Evolutionary conservation across 64 coral and sea anemone genomes (phyloP).

Genomic region (Montipora efflorescens): DNA sequence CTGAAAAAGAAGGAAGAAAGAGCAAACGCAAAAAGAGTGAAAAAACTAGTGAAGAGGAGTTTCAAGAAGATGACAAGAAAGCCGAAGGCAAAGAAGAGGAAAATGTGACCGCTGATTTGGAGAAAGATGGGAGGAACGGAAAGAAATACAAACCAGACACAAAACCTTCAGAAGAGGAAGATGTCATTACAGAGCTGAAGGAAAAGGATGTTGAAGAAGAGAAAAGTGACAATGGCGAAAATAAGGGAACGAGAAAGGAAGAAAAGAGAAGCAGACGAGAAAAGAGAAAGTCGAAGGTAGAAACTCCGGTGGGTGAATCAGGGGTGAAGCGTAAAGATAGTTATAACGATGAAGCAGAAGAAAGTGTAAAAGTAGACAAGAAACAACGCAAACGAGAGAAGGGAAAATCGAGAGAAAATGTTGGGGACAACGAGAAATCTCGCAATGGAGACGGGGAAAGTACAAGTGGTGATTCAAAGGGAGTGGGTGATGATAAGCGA

Average conservation of each 20-base stretch:
- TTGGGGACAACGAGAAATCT: too few relatives aligned
- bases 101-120: background rate
- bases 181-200: background rate
- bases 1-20: background rate
- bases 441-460: too few relatives aligned
- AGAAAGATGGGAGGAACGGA: background rate
- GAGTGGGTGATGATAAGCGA: too few relatives aligned
- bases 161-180: background rate
- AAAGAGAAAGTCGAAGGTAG: background rate
- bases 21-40: slow-evolving; percentile 20
- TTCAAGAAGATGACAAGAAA: background rate
- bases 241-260: background rate
- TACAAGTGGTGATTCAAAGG: too few relatives aligned
- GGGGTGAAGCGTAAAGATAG: too few relatives aligned
- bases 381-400: too few relatives aligned
- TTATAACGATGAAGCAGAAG: too few relatives aligned
- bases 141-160: slow-evolving; percentile 19
- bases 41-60: background rate
- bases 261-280: slow-evolving; percentile 8
- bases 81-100: slow-evolving; percentile 43
- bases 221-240: background rate
- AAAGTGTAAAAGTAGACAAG: too few relatives aligned
- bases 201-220: background rate
- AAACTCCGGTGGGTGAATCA: too few relatives aligned
- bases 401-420: too few relatives aligned